phyloP scores from a whole-genome alignment of 2,113 vertebrate genomes.

The Pleuronectes platessa region DNA sequence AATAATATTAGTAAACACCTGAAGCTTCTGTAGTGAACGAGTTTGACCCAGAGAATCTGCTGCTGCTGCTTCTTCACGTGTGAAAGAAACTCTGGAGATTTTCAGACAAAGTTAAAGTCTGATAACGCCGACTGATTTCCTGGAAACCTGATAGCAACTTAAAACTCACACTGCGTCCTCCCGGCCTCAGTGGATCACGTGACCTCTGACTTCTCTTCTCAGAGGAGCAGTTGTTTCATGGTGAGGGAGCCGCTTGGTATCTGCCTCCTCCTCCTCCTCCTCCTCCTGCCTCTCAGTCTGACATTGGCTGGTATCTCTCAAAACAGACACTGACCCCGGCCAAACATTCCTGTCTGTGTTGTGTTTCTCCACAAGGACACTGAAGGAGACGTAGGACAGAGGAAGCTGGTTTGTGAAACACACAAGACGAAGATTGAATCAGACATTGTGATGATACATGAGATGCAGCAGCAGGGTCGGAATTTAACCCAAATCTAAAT shows the following conservation, averaged over 20 bases:
- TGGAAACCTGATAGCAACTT: no score
- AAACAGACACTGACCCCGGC: constrained; percentile 12
- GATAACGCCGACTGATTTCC: no score
- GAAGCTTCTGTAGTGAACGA: no score
- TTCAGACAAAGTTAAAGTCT: no score
- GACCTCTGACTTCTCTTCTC: neutral
- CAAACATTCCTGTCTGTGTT: constrained; percentile 56
- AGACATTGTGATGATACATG: no score
- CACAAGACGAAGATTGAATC: no score
- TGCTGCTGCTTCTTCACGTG: no score
- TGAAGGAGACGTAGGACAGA: neutral
- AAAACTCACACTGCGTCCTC: neutral
- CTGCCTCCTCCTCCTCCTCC: constrained; percentile 4
- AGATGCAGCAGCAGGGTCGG: neutral
- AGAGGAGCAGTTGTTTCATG: constrained; percentile 26
- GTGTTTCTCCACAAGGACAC: constrained; percentile 47
- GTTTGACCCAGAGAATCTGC: no score
- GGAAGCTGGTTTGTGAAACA: neutral
- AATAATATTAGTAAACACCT: no score
- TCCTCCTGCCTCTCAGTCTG: constrained; percentile 13
- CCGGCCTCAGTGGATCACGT: neutral
- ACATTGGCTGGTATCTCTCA: constrained; percentile 56
- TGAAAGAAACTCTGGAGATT: no score
- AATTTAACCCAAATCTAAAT: neutral
- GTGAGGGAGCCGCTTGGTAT: constrained; percentile 13